These are phyloP conservation scores for Crotalus viridis DNA, from an alignment of 2,113 vertebrate species.

Conservation along the genomic window DNA sequence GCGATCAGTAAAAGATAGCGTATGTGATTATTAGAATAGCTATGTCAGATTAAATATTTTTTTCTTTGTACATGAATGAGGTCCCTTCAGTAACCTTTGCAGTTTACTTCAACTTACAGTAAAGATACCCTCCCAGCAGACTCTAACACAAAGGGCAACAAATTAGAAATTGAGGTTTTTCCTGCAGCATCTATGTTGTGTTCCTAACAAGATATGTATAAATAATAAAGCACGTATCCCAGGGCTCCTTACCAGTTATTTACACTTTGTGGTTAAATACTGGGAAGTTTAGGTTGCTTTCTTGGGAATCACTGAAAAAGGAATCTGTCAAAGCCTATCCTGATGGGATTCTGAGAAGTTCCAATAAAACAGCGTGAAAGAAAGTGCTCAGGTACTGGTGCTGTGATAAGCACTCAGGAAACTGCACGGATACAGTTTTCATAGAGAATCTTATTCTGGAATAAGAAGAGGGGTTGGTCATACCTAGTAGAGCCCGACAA, in stretches of 20 bases:
- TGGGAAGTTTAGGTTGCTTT: conserved; percentile 57
- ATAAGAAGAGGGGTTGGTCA: not conserved
- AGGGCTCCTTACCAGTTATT: conserved; percentile 78
- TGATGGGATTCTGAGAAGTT: conserved; percentile 62
- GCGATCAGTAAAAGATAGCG: conserved; percentile 78
- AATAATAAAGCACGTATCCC: conserved; percentile 83
- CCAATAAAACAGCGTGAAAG: conserved; percentile 2
- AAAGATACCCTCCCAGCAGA: conserved; percentile 77
- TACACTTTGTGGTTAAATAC: conserved; percentile 54
- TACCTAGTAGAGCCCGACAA: too few relatives aligned
- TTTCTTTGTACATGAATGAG: conserved; percentile 69
- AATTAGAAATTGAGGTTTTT: conserved; percentile 85
- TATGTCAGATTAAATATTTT: conserved; percentile 79
- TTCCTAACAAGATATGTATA: conserved; percentile 86
- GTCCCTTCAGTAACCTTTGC: conserved; percentile 77
- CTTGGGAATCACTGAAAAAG: conserved; percentile 58
- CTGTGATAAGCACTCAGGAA: not conserved
- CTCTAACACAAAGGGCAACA: conserved; percentile 77
- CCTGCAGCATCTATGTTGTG: conserved; percentile 93
- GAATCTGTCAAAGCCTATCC: not conserved
- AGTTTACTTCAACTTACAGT: conserved; percentile 83
- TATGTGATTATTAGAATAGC: conserved; percentile 76
- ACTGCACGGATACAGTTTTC: not conserved
- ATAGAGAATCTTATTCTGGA: not conserved
- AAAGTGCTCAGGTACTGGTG: not conserved